A percentile compares a stretch with the other conserved stretches of the same genome.
phyloP scores from a whole-genome alignment of 2,113 vertebrate species.

The Thomomys bottae region DNA sequence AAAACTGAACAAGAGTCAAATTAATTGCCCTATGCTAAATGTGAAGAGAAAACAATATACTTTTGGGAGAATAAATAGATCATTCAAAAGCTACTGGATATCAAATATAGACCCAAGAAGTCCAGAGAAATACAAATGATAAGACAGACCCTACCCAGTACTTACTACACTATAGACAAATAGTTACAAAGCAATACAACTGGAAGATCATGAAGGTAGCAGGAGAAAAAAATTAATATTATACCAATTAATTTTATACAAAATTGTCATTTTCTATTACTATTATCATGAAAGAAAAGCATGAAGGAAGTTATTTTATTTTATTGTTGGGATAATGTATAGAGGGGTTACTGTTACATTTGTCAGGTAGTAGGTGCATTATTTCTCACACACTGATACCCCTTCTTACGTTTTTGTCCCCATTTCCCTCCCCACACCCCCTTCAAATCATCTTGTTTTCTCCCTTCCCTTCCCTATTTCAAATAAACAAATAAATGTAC shows the following conservation, averaged over 20 bases:
- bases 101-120: background rate
- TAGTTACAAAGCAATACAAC: background rate
- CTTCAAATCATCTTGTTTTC: no score
- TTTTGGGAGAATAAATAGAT: background rate
- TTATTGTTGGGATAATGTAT: no score
- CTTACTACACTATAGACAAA: background rate
- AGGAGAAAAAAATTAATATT: background rate
- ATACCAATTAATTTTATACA: background rate
- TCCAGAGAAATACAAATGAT: background rate
- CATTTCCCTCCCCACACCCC: no score
- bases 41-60: background rate
- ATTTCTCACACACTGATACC: no score
- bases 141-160: background rate
- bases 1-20: background rate
- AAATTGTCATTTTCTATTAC: no score
- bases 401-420: no score
- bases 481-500: no score
- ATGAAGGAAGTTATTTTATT: background rate
- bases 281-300: conserved; percentile 18
- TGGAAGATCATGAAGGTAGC: background rate
- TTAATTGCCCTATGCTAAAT: background rate
- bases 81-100: background rate
- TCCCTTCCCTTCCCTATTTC: no score
- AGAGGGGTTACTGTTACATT: no score
- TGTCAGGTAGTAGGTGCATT: no score